Base-by-base conservation (phyloP, 1,140 invertebrate genomes). In the Caenorhabditis latens region DNA sequence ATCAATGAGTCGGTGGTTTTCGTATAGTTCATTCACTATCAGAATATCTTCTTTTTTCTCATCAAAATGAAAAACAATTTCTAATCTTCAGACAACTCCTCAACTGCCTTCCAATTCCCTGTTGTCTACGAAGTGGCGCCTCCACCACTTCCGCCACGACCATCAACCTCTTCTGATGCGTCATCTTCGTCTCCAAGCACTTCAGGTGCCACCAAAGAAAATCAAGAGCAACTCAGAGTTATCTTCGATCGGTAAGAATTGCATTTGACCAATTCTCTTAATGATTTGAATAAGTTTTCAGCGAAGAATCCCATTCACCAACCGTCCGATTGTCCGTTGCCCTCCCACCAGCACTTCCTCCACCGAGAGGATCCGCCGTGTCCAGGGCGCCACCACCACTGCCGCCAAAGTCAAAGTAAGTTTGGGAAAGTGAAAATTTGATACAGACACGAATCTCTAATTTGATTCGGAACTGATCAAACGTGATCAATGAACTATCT, bases 331-430 rank as follows among this genome's bases (percentile, higher is more conserved):
- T 84, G 11, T 58, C 61, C 5, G 57, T 84, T 2, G 58, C 84
- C 4, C 61, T 84, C 13, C 84, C 84, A 46, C 84, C 84, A 16
- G 61, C 57, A 13, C 84, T 84, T 50, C 84, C 84, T 63, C 84
- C 84, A 84, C 57, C 55, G 61, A 84, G 61, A 84, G 84, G 84
- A 84, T 84, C 46, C 19, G 4, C 40, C 42, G 46, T 63, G 11
- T 79, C 53, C 71, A 19, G 71, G 11, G n/a, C 46, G 46, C 84
- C 84, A 48, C 84, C 84, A 50, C 55, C 57, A 48, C 61, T 84
- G 11, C 84, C 84, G 14, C 84, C 84, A 61, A 84, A 84, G 21
- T 63, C 84, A 21, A 21, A 50, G 84, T 84, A n/a, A 65, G 61
- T 83, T 48, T 82, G 16, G 14, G 48, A 48, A 8, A 82, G 4